Evolutionary conservation across 92 coral and sea anemone species (phyloP), one percentile per base, ranked within the genome.

Genomic region (Micromussa lordhowensis): DNA sequence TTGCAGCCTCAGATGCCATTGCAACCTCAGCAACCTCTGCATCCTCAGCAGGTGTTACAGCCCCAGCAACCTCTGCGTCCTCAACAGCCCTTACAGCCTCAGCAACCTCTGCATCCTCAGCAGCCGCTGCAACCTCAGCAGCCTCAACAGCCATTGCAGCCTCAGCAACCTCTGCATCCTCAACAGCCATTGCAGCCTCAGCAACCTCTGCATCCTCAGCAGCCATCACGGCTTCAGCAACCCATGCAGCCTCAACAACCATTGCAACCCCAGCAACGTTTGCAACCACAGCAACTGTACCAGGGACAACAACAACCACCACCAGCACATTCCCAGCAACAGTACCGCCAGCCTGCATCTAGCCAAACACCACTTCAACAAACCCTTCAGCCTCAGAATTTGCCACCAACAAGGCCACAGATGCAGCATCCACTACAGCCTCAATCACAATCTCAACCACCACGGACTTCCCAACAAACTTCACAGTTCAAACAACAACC

Each of bases 231-330:
- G 28, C 68, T 84, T 31, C 82, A 49, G 15, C 85, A 79, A 22
- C 90, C 74, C 38, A 34, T 40, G 35, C 93, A 89, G 48, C 83
- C 73, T 19, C 92, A 87, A 55, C 91, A 35, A 63, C 93, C 83
- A 75, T 80, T 81, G 31, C 89, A 83, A 22, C 79, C 51, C 63
- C 87, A 80, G 55, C 90, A 91, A 72, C 79, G 51, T 6, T 82
- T 83, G 79, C 78, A 83, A 66, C 53, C 66, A 35, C 94, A 91
- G 74, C 90, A 71, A 82, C 91, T 70, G 24, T 83, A 80, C 13
- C 89, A 87, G 31, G 91, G 85, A 34, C 86, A 89, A 28, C 88
- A 92, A 55, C 91, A 68, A 53, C 79, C 75, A 44, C 92, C 82
- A 49, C 92, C 77, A 32, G 26, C 36, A 3, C 89, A 24, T 32